Conservation (phyloP, 2,113 vertebrate species). For the Ibidorhyncha struthersii region DNA sequence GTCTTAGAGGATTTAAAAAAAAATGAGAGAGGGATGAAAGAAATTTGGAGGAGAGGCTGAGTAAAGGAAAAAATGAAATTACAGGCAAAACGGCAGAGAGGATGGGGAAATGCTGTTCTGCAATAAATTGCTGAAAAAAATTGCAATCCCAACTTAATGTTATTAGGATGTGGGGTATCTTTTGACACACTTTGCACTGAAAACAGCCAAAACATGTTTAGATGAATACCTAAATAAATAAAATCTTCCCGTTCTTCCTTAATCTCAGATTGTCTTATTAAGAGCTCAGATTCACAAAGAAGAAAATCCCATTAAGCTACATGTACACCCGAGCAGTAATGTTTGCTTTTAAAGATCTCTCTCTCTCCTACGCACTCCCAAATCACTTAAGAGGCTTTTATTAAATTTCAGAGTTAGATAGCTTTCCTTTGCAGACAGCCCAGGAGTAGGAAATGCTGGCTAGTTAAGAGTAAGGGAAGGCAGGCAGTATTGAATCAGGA, state of each 20-base stretch:
- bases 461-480: slow-evolving; percentile 32
- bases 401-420: slow-evolving; percentile 67
- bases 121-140: neutral
- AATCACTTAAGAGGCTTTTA: slow-evolving; percentile 71
- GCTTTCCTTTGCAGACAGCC: slow-evolving; percentile 44
- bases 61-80: neutral
- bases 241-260: neutral
- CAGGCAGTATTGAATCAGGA: slow-evolving; percentile 47
- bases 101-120: neutral
- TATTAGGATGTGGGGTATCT: neutral
- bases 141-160: neutral
- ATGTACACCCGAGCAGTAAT: slow-evolving; percentile 47
- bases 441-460: slow-evolving; percentile 52
- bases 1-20: neutral
- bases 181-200: neutral
- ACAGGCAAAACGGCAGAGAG: neutral
- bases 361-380: slow-evolving; percentile 47
- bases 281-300: slow-evolving; percentile 50
- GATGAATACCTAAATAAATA: neutral
- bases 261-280: slow-evolving; percentile 39
- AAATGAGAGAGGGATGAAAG: neutral
- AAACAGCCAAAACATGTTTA: neutral
- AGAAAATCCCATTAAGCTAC: slow-evolving; percentile 44
- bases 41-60: neutral
- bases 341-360: slow-evolving; percentile 54